Evolutionary conservation across 1,140 invertebrate species (phyloP), one percentile per base, ranked within the genome.

Genomic region (Vanessa atalanta): DNA sequence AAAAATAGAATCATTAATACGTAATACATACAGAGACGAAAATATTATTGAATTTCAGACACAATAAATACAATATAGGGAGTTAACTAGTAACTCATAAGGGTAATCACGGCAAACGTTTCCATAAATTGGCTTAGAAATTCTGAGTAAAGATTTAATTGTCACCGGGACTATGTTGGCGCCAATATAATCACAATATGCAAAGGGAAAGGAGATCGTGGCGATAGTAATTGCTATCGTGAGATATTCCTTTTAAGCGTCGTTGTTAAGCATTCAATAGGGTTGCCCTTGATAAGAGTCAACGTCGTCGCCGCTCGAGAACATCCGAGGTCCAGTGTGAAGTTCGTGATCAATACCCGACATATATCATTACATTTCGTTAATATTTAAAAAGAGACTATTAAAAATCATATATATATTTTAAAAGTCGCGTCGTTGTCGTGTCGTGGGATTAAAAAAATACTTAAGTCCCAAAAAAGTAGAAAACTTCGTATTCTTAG

Each of bases 401-500:
- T 31, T 31, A 31, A 6, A 31, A 31, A 31, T 31, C 3, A 31
- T 31, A 31, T 31, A 31, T 31, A 31, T 31, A 4, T 43, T 8
- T 43, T 0, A 43, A 9, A 43, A 6, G 11, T 76, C 66, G 68
- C 57, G 20, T 47, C 55, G 61, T 67, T 48, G 11, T 76, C 73
- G 73, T 70, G n/a, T 55, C 67, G 77, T 50, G 13, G 61, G n/a
- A 13, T 70, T 31, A 47, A 70, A 70, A 74, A 57, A 65, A 69
- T 37, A 70, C 2, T 47, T 26, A 47, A 72, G 73, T 63, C 78
- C 79, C 82, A 80, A 72, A 87, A 88, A 88, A 82, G 80, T 72
- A 85, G 79, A 79, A 72, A 88, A 88, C 79, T 88, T 85, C 80
- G 79, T 85, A 82, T 82, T 77, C 73, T 81, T 76, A 53, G 80